Conservation (phyloP, 2,888 invertebrate species). For the Drosophila falleni region DNA sequence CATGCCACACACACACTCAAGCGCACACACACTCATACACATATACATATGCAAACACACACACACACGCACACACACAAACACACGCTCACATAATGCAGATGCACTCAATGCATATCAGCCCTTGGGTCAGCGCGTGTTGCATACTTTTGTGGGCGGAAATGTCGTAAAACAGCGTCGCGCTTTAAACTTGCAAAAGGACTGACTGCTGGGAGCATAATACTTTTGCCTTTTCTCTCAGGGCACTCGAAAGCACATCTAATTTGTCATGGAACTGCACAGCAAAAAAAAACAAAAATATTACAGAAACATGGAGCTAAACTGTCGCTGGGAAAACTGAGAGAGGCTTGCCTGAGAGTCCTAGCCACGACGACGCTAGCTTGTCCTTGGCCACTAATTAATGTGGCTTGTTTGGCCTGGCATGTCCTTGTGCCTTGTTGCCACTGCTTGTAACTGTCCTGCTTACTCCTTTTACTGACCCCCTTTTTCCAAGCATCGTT, state of each 20-base stretch:
- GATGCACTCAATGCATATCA: slow-evolving; percentile 75
- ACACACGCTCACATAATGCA: slow-evolving; percentile 51
- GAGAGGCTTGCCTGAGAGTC: background rate
- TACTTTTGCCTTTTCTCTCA: slow-evolving; percentile 57
- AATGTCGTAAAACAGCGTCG: slow-evolving; percentile 67
- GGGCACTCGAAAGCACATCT: slow-evolving; percentile 71
- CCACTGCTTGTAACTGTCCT: slow-evolving; percentile 43
- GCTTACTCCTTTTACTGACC: background rate
- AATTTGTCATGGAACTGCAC: slow-evolving; percentile 72
- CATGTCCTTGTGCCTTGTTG: slow-evolving; percentile 39
- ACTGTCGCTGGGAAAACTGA: background rate
- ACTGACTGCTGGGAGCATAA: slow-evolving; percentile 46
- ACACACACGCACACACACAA: slow-evolving; percentile 10
- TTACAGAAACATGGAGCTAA: slow-evolving; percentile 1
- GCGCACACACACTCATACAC: slow-evolving; percentile 14
- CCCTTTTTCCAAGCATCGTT: slow-evolving; percentile 7
- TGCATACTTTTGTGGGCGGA: slow-evolving; percentile 62
- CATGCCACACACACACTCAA: slow-evolving; percentile 40
- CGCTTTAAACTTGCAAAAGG: slow-evolving; percentile 12
- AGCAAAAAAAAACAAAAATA: slow-evolving; percentile 58
- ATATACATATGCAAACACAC: no score
- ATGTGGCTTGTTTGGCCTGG: slow-evolving; percentile 72
- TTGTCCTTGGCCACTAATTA: slow-evolving; percentile 78
- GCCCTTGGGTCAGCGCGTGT: slow-evolving; percentile 49
- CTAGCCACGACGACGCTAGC: slow-evolving; percentile 20